Evolutionary conservation across 2,888 invertebrate genomes (phyloP), one percentile per base, ranked within the genome.

Genomic region (Drosophila quasianomalipes): DNA sequence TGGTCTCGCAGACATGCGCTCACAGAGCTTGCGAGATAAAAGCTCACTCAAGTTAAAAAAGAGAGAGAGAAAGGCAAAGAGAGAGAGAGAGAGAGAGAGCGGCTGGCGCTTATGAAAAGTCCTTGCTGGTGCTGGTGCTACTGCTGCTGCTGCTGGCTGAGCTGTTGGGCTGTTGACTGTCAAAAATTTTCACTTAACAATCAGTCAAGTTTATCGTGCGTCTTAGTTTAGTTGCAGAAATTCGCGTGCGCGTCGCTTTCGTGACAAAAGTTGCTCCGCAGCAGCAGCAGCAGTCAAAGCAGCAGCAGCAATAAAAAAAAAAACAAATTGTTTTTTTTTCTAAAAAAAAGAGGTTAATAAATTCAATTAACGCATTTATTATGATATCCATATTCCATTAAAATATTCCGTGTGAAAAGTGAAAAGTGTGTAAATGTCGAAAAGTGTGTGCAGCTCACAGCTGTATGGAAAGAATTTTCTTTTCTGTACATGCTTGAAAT

Each of bases 161-260:
- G 71, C 74, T 71, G 52, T 74, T 73, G 74, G 58, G 61, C 79
- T 87, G 83, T 82, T 82, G 85, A 85, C 82, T 85, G 85, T 86
- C 81, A 77, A 85, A 89, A 89, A 81, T 86, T 86, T 89, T 82
- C 86, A 83, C 82, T 81, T 74, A 80, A 76, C 83, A 82, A 81
- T 86, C 89, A 86, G 83, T 89, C 87, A 85, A 89, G 89, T 83
- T 85, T 85, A 83, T 89, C 83, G 89, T 87, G 89, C 85, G 85
- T 78, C 83, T 89, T 87, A 89, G 86, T 78, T 85, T 83, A 83
- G 86, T 82, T 81, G 74, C 61, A 70, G 47, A 65, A 79, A 63
- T 63, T 66, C 54, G 73, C 74, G 74, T 72, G 62, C 72, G 81
- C 76, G 70, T 62, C 61, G 62, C 71, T 66, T 68, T 51, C 22